Evolutionary conservation across 2,113 vertebrate species (phyloP), one percentile per base, ranked within the genome.

Genomic region (Loxodonta africana): DNA sequence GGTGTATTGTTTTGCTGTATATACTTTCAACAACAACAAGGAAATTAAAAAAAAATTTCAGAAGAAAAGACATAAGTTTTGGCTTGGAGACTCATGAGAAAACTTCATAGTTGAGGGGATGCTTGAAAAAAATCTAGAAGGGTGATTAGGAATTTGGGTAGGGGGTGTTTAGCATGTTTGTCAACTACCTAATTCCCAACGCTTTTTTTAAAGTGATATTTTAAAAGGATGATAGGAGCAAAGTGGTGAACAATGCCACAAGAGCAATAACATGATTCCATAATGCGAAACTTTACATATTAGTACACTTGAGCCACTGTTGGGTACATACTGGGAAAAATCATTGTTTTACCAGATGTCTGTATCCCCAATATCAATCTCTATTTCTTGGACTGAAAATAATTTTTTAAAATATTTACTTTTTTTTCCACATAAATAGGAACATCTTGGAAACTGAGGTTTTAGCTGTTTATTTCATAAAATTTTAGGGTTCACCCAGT

Each of bases 381-480:
- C 14, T 89, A 37, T 77, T 77, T 89, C n/a, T 28, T 76, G 51
- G 37, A 85, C 80, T 20, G 83, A 63, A 84, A 88, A 73, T 53
- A 76, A 80, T 78, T 63, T 63, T 63, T 63, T 18, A 83, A 60
- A 78, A 84, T 80, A 28, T 33, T 60, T 48, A 48, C 48, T 80
- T 15, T 41, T 83, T 88, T 74, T 83, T 74, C 65, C 62, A 53
- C 51, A 41, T 67, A 67, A 77, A 60, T 33, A 51, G 46, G 41
- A 62, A 83, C 46, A 15, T 80, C 65, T 92, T 60, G 76, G 69
- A 95, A 96, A 69, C 69, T 44, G 65, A 33, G 23, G 23, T 51
- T 91, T 95, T 57, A n/a, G 46, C 37, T 87, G 53, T 63, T 48
- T 46, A n/a, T 90, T 74, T 87, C 8, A 30, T 48, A 74, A n/a